These are phyloP conservation scores for Lamprotornis superbus DNA, from an alignment of 2,113 vertebrate species.

Conservation along the genomic window DNA sequence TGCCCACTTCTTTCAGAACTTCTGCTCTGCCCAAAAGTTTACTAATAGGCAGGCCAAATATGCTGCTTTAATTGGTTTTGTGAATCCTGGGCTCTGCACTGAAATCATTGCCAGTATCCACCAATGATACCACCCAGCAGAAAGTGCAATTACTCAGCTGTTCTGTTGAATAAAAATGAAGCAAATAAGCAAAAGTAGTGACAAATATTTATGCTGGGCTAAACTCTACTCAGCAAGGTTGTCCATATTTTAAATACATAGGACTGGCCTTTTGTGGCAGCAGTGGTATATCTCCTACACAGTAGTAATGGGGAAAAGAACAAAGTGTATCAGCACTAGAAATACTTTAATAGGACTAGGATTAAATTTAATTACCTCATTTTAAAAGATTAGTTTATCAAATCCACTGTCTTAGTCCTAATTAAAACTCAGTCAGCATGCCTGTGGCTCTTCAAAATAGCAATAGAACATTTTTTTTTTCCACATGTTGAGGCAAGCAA, in stretches of 20 bases:
- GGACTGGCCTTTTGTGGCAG: background rate
- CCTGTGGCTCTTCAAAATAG: background rate
- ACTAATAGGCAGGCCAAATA: background rate
- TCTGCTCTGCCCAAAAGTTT: background rate
- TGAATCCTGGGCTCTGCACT: background rate
- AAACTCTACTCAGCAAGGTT: background rate
- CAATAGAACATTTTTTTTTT: background rate
- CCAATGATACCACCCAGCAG: background rate
- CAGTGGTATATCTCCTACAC: background rate
- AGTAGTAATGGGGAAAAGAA: background rate
- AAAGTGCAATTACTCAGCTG: background rate
- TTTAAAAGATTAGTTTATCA: background rate
- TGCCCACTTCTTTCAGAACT: background rate
- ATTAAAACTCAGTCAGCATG: background rate
- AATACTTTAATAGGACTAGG: background rate
- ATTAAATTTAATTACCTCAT: background rate
- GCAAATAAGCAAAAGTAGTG: background rate
- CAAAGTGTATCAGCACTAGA: background rate
- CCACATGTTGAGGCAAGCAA: background rate
- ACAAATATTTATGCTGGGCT: background rate
- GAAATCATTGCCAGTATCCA: background rate
- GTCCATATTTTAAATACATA: background rate
- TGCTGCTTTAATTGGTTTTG: background rate
- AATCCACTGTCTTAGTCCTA: background rate
- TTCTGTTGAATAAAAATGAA: background rate